Percentiles rank a stretch among this genome's conserved stretches.
These are phyloP conservation scores for Dolomedes plantarius DNA, from an alignment of 2,888 invertebrate species.

Conservation along the genomic window DNA sequence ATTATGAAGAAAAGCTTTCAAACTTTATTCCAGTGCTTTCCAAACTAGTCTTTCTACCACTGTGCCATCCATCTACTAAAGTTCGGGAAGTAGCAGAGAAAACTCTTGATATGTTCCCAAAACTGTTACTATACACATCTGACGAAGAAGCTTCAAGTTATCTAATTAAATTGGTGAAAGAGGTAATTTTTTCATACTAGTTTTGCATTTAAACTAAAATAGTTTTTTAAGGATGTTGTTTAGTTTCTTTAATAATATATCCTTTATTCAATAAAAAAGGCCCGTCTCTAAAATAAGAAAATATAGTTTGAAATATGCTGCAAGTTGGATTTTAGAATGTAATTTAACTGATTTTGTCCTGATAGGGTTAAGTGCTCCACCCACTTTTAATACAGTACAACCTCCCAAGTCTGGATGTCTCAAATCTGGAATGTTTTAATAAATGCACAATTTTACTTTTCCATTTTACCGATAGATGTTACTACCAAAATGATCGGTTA, in stretches of 20 bases:
- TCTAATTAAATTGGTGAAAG: constrained; percentile 41
- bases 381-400: no score
- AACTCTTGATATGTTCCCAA: constrained; percentile 45
- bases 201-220: no score
- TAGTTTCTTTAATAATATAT: background rate
- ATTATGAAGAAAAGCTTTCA: constrained; percentile 1
- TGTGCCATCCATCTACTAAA: constrained; percentile 23
- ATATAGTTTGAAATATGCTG: no score
- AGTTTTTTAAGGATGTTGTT: background rate
- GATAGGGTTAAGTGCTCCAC: no score
- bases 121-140: constrained; percentile 29
- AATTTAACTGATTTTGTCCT: no score
- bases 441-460: no score
- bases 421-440: no score
- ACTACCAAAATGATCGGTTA: no score
- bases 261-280: background rate
- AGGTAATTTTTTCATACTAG: constrained; percentile 23
- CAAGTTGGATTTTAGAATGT: no score
- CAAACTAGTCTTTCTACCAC: constrained; percentile 39
- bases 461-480: no score
- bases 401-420: no score
- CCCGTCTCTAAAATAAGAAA: background rate
- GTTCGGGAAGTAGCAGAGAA: constrained; percentile 47
- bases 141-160: constrained; percentile 18
- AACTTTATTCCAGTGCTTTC: constrained; percentile 28